phyloP scores from a whole-genome alignment of 2,113 vertebrate genomes.

The Prunella himalayana region DNA sequence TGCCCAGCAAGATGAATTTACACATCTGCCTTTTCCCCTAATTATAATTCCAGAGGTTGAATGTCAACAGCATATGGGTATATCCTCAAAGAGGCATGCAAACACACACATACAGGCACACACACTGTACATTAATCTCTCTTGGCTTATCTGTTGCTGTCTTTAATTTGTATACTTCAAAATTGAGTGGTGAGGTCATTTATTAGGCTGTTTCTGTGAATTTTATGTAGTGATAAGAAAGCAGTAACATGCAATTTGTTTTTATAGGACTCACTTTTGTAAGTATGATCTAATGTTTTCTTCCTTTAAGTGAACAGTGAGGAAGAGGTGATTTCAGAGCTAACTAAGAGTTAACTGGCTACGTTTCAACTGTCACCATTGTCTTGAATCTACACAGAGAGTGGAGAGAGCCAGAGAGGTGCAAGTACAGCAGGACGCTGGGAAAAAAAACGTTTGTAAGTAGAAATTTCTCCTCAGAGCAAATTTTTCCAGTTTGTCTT shows the following conservation, averaged over 20 bases:
- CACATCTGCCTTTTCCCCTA: constrained; percentile 48
- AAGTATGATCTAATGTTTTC: constrained; percentile 8
- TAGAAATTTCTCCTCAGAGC: constrained; percentile 50
- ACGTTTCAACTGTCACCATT: constrained; percentile 39
- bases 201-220: constrained; percentile 58
- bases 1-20: constrained; percentile 60
- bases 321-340: constrained; percentile 9
- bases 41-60: constrained; percentile 64
- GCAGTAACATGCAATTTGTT: constrained; percentile 48
- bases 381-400: constrained; percentile 21
- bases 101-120: background rate
- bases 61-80: constrained; percentile 42
- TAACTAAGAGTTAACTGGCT: constrained; percentile 44
- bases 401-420: background rate
- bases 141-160: constrained; percentile 41
- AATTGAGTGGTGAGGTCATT: constrained; percentile 60
- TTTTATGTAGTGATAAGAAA: constrained; percentile 56
- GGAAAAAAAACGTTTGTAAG: background rate
- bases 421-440: constrained; percentile 1
- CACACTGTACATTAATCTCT: constrained; percentile 45
- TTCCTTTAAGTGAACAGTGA: constrained; percentile 22
- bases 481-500: constrained; percentile 31
- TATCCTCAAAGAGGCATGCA: constrained; percentile 16
- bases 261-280: constrained; percentile 52
- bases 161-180: constrained; percentile 61